Percentiles rank a stretch among this genome's conserved stretches.
Evolutionary conservation across 2,797 vertebrate species (phyloP).

Genomic region (Eulemur coronatus): DNA sequence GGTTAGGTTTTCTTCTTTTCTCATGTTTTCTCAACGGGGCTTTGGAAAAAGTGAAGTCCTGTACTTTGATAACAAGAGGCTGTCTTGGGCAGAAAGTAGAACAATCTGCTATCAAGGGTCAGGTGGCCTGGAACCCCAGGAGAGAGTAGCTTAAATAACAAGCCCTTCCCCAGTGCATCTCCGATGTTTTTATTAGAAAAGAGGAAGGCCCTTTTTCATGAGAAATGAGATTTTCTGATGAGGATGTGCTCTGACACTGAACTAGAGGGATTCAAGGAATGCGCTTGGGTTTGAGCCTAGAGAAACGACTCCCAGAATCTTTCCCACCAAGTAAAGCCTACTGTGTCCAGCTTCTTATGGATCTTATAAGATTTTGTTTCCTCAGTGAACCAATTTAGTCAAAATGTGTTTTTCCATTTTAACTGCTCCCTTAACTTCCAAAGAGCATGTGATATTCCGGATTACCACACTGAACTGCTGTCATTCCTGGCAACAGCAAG

Average conservation of each 20-base stretch:
- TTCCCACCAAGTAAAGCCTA: not conserved
- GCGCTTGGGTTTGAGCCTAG: not conserved
- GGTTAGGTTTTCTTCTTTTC: not conserved
- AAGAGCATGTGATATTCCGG: slow-evolving; percentile 10
- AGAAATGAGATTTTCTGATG: not conserved
- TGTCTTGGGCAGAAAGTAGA: not conserved
- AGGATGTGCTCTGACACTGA: not conserved
- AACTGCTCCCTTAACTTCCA: slow-evolving; percentile 61
- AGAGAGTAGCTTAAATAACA: not conserved
- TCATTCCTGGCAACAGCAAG: slow-evolving; percentile 26
- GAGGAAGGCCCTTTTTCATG: not conserved
- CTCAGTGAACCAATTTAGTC: slow-evolving; percentile 44
- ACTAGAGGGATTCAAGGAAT: not conserved
- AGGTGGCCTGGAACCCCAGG: not conserved
- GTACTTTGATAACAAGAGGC: not conserved
- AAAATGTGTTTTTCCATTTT: slow-evolving; percentile 64
- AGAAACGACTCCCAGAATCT: not conserved
- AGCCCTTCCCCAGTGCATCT: not conserved
- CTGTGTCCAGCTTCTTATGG: slow-evolving; percentile 1
- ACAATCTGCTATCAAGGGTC: not conserved
- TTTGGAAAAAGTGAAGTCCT: slow-evolving; percentile 13
- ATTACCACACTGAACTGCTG: slow-evolving; percentile 35
- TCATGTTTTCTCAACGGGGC: not conserved
- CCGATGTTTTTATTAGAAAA: not conserved
- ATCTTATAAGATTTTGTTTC: slow-evolving; percentile 55